phyloP scores from a whole-genome alignment of 2,888 invertebrate species.

The Hartigia nigra region DNA sequence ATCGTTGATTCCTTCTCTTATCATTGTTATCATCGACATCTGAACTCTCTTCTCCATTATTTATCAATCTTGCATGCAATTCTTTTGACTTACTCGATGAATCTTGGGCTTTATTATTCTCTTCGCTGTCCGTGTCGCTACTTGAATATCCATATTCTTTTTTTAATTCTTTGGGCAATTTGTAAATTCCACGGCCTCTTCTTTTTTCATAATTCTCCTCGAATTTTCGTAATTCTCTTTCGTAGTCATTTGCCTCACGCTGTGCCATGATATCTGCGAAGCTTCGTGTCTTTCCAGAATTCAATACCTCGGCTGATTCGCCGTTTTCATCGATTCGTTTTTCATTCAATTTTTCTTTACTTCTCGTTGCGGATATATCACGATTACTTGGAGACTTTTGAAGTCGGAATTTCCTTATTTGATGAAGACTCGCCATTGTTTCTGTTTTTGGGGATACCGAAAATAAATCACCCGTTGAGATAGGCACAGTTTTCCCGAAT shows the following conservation, averaged over 20 bases:
- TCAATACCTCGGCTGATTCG: not conserved
- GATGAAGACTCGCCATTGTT: slow-evolving; percentile 51
- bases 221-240: slow-evolving; percentile 18
- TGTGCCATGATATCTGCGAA: slow-evolving; percentile 25
- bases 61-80: slow-evolving; percentile 51
- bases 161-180: slow-evolving; percentile 36
- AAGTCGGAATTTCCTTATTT: slow-evolving; percentile 49
- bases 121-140: slow-evolving; percentile 36
- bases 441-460: slow-evolving; percentile 37
- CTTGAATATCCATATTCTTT: slow-evolving; percentile 39
- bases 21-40: slow-evolving; percentile 17
- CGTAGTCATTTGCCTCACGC: slow-evolving; percentile 28
- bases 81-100: slow-evolving; percentile 45
- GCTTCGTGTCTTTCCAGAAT: slow-evolving; percentile 12
- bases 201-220: slow-evolving; percentile 17
- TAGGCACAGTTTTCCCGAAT: slow-evolving; percentile 12
- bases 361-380: slow-evolving; percentile 22
- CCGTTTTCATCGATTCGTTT: slow-evolving; percentile 19
- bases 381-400: slow-evolving; percentile 42
- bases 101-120: slow-evolving; percentile 11
- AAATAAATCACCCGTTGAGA: slow-evolving; percentile 6
- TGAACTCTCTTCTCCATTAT: slow-evolving; percentile 19
- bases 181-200: slow-evolving; percentile 28
- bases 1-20: not conserved
- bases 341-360: slow-evolving; percentile 16